Conservation (phyloP, 2,113 vertebrate species). For the Mola mola region DNA sequence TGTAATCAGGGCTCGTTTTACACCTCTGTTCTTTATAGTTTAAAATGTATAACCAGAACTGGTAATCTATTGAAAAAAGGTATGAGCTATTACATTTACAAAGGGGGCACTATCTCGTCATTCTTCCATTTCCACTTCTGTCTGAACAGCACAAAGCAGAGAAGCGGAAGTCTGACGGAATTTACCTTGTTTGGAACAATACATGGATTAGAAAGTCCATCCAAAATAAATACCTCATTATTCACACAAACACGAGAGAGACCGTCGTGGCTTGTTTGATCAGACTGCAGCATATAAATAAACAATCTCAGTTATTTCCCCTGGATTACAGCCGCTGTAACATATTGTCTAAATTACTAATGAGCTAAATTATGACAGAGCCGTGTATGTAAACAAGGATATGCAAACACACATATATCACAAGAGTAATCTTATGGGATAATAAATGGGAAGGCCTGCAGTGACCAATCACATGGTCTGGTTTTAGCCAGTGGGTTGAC, state of each 20-base stretch:
- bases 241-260: constrained; percentile 33
- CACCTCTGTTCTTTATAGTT: background rate
- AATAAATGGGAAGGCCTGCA: constrained; percentile 21
- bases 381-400: constrained; percentile 49
- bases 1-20: constrained; percentile 7
- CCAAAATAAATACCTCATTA: constrained; percentile 34
- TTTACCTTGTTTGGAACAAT: constrained; percentile 4
- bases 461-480: constrained; percentile 21
- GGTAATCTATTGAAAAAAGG: constrained; percentile 5
- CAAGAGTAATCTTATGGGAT: constrained; percentile 4
- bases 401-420: constrained; percentile 31
- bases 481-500: constrained; percentile 36
- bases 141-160: background rate
- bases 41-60: constrained; percentile 1
- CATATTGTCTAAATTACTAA: constrained; percentile 52
- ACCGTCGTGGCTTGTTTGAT: constrained; percentile 48
- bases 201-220: constrained; percentile 3
- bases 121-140: background rate
- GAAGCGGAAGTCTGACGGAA: background rate
- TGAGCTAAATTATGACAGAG: constrained; percentile 38
- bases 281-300: constrained; percentile 39
- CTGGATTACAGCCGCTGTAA: constrained; percentile 39
- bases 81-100: background rate
- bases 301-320: constrained; percentile 26
- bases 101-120: background rate